phyloP scores from a whole-genome alignment of 2,797 vertebrate genomes.

The Paratrypauchen microcephalus region DNA sequence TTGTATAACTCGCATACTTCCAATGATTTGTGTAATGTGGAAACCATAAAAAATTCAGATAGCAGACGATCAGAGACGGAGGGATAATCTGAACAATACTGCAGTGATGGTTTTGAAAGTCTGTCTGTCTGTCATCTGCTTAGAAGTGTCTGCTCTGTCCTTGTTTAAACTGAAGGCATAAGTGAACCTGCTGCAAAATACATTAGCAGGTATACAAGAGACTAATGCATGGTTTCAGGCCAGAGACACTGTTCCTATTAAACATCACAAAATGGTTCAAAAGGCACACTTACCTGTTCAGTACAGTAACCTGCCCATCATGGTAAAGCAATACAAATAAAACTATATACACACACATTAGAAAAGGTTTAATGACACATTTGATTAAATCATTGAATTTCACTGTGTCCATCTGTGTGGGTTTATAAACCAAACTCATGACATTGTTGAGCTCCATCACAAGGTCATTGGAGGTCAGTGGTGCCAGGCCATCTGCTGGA shows the following conservation, averaged over 20 bases:
- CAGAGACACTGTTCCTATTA: background rate
- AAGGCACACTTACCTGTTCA: background rate
- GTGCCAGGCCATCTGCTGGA: conserved; percentile 9
- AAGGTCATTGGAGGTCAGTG: conserved; percentile 2
- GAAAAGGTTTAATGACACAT: background rate
- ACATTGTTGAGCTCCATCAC: conserved; percentile 6
- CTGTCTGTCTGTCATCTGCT: too few species aligned
- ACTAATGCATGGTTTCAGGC: background rate
- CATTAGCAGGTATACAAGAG: background rate
- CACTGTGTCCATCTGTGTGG: background rate
- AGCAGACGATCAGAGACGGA: background rate
- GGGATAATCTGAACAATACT: background rate
- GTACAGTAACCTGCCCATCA: background rate
- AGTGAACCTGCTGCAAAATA: background rate
- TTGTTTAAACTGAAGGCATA: background rate
- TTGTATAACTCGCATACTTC: conserved; percentile 1
- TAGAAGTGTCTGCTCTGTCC: background rate
- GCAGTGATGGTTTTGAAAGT: background rate
- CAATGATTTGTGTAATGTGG: conserved; percentile 8
- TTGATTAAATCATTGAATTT: background rate
- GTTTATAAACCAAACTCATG: background rate
- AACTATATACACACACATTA: too few species aligned
- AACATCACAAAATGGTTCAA: background rate
- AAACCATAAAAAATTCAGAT: background rate
- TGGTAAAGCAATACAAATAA: background rate